Base-by-base conservation (phyloP, 2,888 invertebrate species). In the Caenorhabditis sinica region DNA sequence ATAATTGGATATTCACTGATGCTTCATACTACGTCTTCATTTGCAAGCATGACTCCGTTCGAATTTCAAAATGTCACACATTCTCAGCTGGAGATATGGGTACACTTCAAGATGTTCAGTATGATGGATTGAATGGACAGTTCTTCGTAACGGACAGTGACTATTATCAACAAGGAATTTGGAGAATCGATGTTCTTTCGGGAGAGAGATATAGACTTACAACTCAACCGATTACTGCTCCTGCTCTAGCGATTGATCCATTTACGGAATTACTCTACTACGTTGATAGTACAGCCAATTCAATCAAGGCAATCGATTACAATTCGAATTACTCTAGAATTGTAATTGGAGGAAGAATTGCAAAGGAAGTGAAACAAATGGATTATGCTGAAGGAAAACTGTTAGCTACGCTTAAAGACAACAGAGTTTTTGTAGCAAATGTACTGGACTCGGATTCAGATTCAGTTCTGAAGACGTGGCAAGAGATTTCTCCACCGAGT, bases 111-210 rank as follows among this genome's bases (percentile, higher is more conserved):
- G 76, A 76, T 51, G 25, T 82, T 13, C 11, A 58, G 17, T 82
- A 72, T 43, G 82, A 82, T 43, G 49, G 51, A 28, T 1, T 76
- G 33, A 72, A 72, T n/a, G 82, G 95, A 53, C 94, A 94, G 89
- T 95, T 96, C 94, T 96, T 96, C 94, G 95, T 95, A 93, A 95
- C 95, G 30, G 96, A 95, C 93, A 96, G 95, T 95, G 96, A 95
- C 88, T 94, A 94, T 36, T 94, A 94, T 0, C 93, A 94, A 8
- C 94, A 95, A 33, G 94, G 95, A 92, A 93, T 96, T 90, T 95
- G 95, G 91, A 94, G 95, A 88, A 94, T 95, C 9, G 92, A 93
- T 88, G 94, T 96, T 92, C 95, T 95, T 92, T 96, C 96, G 75
- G 93, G 93, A n/a, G 94, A 94, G 87, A 94, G 95, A 75, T 94